A percentile compares a stretch with the other conserved stretches of the same genome.
Conservation (phyloP, 2,888 invertebrate species). For the Rhagonycha fulva region DNA sequence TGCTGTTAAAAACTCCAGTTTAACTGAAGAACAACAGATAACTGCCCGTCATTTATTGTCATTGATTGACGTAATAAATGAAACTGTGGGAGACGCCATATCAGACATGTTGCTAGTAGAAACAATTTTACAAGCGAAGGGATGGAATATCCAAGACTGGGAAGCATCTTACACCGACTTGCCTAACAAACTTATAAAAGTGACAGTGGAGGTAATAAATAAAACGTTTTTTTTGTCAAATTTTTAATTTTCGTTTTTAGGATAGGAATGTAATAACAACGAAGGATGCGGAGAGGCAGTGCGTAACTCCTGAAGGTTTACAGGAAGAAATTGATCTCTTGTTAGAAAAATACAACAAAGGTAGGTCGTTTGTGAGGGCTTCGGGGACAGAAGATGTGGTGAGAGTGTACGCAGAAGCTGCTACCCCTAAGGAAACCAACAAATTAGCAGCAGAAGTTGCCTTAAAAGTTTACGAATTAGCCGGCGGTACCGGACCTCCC, state of each 20-base stretch:
- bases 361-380: constrained; percentile 89
- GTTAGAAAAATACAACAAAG: constrained; percentile 69
- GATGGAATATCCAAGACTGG: constrained; percentile 84
- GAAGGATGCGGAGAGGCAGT: constrained; percentile 83
- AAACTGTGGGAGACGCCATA: constrained; percentile 95
- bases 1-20: constrained; percentile 51
- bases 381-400: constrained; percentile 98
- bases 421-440: constrained; percentile 65
- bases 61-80: constrained; percentile 87
- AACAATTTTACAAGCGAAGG: constrained; percentile 79
- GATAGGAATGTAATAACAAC: constrained; percentile 87
- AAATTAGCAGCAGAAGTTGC: constrained; percentile 76
- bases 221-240: neutral
- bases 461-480: constrained; percentile 73
- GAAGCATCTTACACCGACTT: constrained; percentile 79
- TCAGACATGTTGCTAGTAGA: constrained; percentile 95
- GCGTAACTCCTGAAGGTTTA: constrained; percentile 80
- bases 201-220: constrained; percentile 69
- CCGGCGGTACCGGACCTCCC: constrained; percentile 76
- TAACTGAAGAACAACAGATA: constrained; percentile 50
- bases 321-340: constrained; percentile 79
- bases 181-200: constrained; percentile 87
- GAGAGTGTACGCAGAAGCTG: constrained; percentile 94
- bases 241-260: constrained; percentile 43
- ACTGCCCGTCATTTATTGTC: constrained; percentile 68